Base-by-base conservation (phyloP, 1,140 invertebrate genomes). In the Limonius californicus region DNA sequence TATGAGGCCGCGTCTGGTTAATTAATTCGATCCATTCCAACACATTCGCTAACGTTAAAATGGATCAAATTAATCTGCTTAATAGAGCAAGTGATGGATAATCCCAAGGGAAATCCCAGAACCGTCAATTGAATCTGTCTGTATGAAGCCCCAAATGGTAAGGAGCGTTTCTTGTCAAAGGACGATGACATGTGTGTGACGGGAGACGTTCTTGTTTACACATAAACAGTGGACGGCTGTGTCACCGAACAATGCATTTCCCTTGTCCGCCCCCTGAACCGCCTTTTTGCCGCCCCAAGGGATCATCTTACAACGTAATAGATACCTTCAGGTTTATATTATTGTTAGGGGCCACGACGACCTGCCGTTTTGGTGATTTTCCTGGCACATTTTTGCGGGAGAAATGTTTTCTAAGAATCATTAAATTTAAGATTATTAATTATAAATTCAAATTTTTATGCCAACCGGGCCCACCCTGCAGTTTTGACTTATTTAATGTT, bases 191-290 rank as follows among this genome's bases (percentile, higher is more conserved):
- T 43, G 47, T 59, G n/a, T n/a, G 21, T 53, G 21, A 9, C 53
- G 58, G 27, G 19, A 59, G 35, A 43, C 45, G 45, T 59, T 45
- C 58, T 39, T 59, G 58, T 59, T 59, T 59, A 59, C 45, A 53
- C 15, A 59, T 43, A 59, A 59, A 59, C 58, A 59, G 43, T 50
- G 47, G 45, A 43, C 58, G 58, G 58, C 23, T 53, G 58, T 59
- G 58, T 53, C 58, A 42, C 43, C 58, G 43, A 59, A 59, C 58
- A 59, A 59, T 59, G 23, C 47, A 53, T 43, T 59, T 59, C 45
- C 58, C 58, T 59, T 59, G 20, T 43, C 45, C 58, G 58, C 58
- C 58, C n/a, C 23, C n/a, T 50, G 21, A 23, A 59, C 42, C 39
- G 39, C 58, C 58, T 54, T 54, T 59, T 45, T 45, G n/a, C 42